Conservation (phyloP, 2,797 vertebrate genomes). For the Typhlichthys eigenmanni region DNA sequence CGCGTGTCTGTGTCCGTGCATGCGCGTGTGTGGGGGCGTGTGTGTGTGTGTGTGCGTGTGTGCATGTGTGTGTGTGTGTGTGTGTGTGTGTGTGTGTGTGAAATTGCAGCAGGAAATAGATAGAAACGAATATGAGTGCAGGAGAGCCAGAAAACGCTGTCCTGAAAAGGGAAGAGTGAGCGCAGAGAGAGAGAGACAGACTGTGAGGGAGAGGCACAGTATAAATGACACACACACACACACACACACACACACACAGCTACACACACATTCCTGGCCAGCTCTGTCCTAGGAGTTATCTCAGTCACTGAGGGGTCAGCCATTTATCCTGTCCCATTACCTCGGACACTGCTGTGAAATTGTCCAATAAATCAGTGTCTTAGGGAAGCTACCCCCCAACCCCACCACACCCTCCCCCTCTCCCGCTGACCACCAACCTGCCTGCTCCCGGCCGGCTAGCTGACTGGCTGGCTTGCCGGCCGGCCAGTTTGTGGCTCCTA, state of each 20-base stretch:
- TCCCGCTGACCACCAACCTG: slow-evolving; percentile 34
- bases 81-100: neutral
- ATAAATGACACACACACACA: slow-evolving; percentile 17
- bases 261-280: slow-evolving; percentile 18
- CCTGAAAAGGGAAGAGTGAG: slow-evolving; percentile 22
- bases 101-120: too few species aligned
- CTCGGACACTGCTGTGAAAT: slow-evolving; percentile 78
- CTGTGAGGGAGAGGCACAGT: neutral
- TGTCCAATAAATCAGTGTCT: slow-evolving; percentile 84
- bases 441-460: slow-evolving; percentile 34
- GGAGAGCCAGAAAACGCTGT: too few species aligned
- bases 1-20: slow-evolving; percentile 12
- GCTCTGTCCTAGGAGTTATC: slow-evolving; percentile 61
- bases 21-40: slow-evolving; percentile 2
- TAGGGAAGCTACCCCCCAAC: slow-evolving; percentile 33
- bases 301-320: slow-evolving; percentile 75
- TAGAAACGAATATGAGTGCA: too few species aligned
- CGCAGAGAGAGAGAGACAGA: slow-evolving; percentile 6
- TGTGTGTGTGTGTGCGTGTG: slow-evolving; percentile 6
- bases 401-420: slow-evolving; percentile 31
- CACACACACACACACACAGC: slow-evolving; percentile 20
- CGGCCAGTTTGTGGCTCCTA: slow-evolving; percentile 25
- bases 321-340: slow-evolving; percentile 83
- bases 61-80: slow-evolving; percentile 4
- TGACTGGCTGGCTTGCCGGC: slow-evolving; percentile 24